These are phyloP conservation scores for Drosophila prostipennis DNA, from an alignment of 2,888 invertebrate genomes.

Conservation along the genomic window DNA sequence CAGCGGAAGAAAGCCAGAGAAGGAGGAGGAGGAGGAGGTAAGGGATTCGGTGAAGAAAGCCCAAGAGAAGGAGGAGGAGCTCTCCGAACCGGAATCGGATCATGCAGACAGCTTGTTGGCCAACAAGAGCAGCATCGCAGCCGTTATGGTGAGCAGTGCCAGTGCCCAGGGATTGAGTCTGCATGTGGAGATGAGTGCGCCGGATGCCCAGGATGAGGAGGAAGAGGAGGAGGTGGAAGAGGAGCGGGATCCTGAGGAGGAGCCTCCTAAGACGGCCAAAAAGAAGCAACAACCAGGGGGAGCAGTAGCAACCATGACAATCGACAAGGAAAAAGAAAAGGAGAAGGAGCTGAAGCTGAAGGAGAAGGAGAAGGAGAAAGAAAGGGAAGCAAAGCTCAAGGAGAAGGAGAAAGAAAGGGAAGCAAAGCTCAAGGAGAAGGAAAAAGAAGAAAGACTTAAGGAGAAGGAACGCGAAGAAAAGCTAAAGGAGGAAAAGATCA, in stretches of 20 bases:
- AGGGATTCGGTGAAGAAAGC: too few species aligned
- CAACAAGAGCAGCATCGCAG: conserved; percentile 53
- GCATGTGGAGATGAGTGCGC: conserved; percentile 46
- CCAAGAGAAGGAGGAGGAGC: conserved; percentile 13
- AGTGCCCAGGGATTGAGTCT: conserved; percentile 60
- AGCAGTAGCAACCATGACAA: conserved; percentile 17
- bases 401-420: background rate
- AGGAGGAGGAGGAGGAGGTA: conserved; percentile 5
- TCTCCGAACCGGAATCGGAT: conserved; percentile 46
- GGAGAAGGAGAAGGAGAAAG: background rate
- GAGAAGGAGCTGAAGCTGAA: conserved; percentile 5
- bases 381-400: background rate
- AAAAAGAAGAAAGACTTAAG: background rate
- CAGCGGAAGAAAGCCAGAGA: conserved; percentile 3
- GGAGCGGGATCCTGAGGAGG: background rate
- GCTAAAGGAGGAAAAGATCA: conserved; percentile 1
- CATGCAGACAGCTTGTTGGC: conserved; percentile 60
- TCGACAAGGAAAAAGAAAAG: conserved; percentile 14
- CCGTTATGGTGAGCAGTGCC: conserved; percentile 65
- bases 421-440: background rate
- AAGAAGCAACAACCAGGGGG: conserved; percentile 5
- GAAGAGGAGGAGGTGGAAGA: conserved; percentile 3
- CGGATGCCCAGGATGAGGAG: conserved; percentile 17
- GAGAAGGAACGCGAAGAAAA: background rate
- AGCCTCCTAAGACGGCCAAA: background rate